Base-by-base conservation (phyloP, 2,113 vertebrate genomes). In the Montifringilla adamsi region DNA sequence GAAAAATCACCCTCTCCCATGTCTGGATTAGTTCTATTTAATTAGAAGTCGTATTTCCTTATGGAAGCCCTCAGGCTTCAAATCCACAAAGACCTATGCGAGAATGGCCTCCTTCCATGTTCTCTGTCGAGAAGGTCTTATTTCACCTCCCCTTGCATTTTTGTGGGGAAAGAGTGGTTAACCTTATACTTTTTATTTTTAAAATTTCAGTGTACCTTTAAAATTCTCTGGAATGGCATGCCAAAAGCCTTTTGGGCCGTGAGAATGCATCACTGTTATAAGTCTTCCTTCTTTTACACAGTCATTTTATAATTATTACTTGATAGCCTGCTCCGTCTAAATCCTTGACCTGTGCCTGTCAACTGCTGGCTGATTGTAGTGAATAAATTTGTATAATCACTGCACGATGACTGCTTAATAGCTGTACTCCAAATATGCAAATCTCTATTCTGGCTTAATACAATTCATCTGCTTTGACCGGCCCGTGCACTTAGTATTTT, bases 321-420 rank as follows among this genome's bases (percentile, higher is more conserved):
- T 67, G 62, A 84, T 73, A 90, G 52, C 62, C 62, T 53, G 33
- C 56, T 84, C 56, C 5, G 0, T 94, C 75, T 93, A 70, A 95
- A 91, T 96, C 79, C 69, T 90, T 94, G 89, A 93, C 91, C 91
- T 68, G 41, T 63, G 73, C 89, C 87, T 95, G 90, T 95, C 90
- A 94, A 63, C 89, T 91, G 58, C 63, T 80, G 56, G 63, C 90
- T 88, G 84, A 86, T 93, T 13, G 24, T 79, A 74, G 87, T 52
- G 89, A 86, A 94, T 89, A 94, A 84, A 93, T 94, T 66, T 93
- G 50, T 90, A 46, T 94, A 94, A 95, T 94, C 64, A 52, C 37
- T 85, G 58, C 63, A 62, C 27, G 35, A 86, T 94, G 90, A 55
- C 87, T 91, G 72, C 87, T 91, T 94, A 95, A 93, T 96, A 93